These are phyloP conservation scores for Sciurus niger DNA, from an alignment of 2,113 vertebrate genomes.

Conservation along the genomic window DNA sequence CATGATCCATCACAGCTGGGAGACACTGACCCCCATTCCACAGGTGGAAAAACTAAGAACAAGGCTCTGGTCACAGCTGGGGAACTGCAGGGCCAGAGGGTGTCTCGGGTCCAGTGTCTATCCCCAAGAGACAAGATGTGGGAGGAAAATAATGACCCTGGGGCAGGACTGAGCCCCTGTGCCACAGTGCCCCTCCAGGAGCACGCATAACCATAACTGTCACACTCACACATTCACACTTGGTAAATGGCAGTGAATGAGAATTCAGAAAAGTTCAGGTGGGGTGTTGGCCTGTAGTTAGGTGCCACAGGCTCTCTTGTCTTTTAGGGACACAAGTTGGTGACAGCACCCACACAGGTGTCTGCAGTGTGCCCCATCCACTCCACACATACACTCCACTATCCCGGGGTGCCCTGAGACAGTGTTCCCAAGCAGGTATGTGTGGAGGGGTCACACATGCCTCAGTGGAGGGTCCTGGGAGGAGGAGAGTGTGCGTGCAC, in stretches of 20 bases:
- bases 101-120: background rate
- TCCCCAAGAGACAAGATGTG: background rate
- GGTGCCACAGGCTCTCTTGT: background rate
- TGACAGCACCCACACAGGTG: background rate
- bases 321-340: background rate
- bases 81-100: background rate
- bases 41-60: background rate
- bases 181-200: rapidly evolving
- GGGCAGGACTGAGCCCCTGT: background rate
- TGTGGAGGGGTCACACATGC: background rate
- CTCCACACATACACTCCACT: background rate
- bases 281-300: rapidly evolving
- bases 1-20: background rate
- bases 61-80: background rate
- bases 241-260: background rate
- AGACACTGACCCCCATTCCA: background rate
- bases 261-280: rapidly evolving
- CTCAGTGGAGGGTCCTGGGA: background rate
- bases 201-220: background rate
- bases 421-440: background rate
- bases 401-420: background rate
- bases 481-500: background rate
- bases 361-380: background rate
- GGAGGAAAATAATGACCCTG: background rate
- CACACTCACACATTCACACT: background rate